Base-by-base conservation (phyloP, 2,888 invertebrate species). In the Hyppa rectilinea region DNA sequence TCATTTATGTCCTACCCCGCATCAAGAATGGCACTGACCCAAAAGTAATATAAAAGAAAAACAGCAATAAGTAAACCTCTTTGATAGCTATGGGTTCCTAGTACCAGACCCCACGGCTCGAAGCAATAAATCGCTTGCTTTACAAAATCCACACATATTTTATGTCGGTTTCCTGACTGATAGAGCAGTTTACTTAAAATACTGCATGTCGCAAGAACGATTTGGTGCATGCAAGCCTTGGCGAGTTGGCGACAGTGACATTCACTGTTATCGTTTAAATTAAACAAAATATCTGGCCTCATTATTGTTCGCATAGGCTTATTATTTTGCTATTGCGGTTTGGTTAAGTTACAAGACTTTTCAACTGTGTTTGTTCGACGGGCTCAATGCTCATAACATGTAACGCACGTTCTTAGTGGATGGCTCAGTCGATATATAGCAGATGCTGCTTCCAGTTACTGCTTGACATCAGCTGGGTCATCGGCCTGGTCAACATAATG, bases 201-300 rank as follows among this genome's bases (percentile, higher is more conserved):
- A 78, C 52, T 60, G 69, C 78, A 80, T 75, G 80, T 70, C 70
- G 60, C 75, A 69, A 80, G 17, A 62, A 59, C 45, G 75, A 79
- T 77, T 77, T 74, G 61, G 67, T 80, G 69, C 78, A 78, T 80
- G 78, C 80, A 80, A 78, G 75, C 80, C 75, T 78, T 80, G 77
- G 75, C 31, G 26, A n/a, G 50, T 49, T 63, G 69, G 63, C 69
- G 80, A 63, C 76, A 80, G 64, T 78, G 78, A 78, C 82, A 79
- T 81, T 71, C 60, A 72, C 75, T 20, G 71, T 58, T 82, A 79
- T 71, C 73, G 72, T 76, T 79, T 49, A 73, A 72, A 68, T 75
- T 55, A 72, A 83, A 83, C 67, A 75, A 71, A 80, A 66, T 82
- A 80, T 79, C 59, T 76, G 62, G 52, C 64, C 68, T 77, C 55